Evolutionary conservation across 2,113 vertebrate species (phyloP), one percentile per base, ranked within the genome.

Genomic region (Alethe castanea): DNA sequence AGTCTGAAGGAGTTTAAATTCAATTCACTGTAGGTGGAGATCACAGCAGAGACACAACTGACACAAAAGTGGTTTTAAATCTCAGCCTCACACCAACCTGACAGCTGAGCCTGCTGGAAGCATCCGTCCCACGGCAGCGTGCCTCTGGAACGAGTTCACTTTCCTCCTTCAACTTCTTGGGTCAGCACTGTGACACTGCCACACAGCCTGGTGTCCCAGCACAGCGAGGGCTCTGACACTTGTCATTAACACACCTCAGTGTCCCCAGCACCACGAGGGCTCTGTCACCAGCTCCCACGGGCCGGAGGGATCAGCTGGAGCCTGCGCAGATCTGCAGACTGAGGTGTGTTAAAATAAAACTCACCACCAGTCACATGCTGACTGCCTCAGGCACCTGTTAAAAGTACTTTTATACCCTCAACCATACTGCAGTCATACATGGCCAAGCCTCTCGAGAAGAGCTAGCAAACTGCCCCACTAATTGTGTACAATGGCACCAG

Each of bases 301-400:
- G n/a, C 54, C 0, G 0, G 6, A 67, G 20, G 54, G 40, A 82
- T 36, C 54, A 45, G 44, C 44, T 18, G 40, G 24, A 84, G 19
- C 52, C 45, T 2, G 1, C 1, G 1, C 12, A 33, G 23, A 40
- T 8, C 29, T 19, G 47, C 25, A 13, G 20, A 20, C 5, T 3
- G 45, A 93, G 61, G 45, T 0, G 12, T 8, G 36, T 33, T 47
- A 65, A 82, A 90, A 60, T 31, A 61, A 67, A 61, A 26, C 53
- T 25, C 38, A 40, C 22, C 14, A 8, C 14, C 42, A 19, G 42
- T 11, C 64, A 59, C 33, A 77, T 23, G 77, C 74, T 36, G 59
- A 53, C 0, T 52, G 62, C 77, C 62, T 45, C 42, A 26, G 54
- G 67, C 5, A 44, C 64, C 81, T 79, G 65, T 31, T 60, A 54